phyloP scores from a whole-genome alignment of 2,888 invertebrate genomes.

The Galerucella calmariensis region DNA sequence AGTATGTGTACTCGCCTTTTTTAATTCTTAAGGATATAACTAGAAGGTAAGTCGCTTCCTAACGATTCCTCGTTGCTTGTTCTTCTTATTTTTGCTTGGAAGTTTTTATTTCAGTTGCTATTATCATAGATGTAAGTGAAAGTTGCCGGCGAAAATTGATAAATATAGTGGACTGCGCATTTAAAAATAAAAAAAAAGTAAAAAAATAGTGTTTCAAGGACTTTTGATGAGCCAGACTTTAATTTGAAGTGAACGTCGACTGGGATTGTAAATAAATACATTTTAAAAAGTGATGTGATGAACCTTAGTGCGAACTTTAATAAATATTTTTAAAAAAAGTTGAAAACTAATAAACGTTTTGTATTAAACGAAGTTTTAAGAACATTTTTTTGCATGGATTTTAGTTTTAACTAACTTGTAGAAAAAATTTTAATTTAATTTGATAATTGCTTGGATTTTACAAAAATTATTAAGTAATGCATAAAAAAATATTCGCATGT shows the following conservation, averaged over 20 bases:
- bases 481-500: too few relatives aligned
- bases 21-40: constrained; percentile 62
- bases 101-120: constrained; percentile 39
- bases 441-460: too few relatives aligned
- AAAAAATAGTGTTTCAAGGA: constrained; percentile 30
- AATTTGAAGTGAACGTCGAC: background rate
- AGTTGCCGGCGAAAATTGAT: constrained; percentile 23
- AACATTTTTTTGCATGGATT: background rate
- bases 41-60: constrained; percentile 58
- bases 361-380: background rate
- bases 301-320: background rate
- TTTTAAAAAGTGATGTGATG: background rate
- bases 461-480: too few relatives aligned
- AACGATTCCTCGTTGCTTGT: constrained; percentile 38
- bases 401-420: background rate
- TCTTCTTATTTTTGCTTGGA: constrained; percentile 47
- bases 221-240: background rate
- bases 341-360: background rate
- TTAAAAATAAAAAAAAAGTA: constrained; percentile 37
- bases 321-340: background rate
- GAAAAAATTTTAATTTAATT: too few relatives aligned
- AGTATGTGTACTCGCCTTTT: constrained; percentile 65
- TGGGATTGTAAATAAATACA: background rate
- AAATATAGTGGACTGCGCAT: constrained; percentile 32
- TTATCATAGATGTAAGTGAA: constrained; percentile 40